Evolutionary conservation across 2,888 invertebrate species (phyloP).

Genomic region (Schizotus pectinicornis): DNA sequence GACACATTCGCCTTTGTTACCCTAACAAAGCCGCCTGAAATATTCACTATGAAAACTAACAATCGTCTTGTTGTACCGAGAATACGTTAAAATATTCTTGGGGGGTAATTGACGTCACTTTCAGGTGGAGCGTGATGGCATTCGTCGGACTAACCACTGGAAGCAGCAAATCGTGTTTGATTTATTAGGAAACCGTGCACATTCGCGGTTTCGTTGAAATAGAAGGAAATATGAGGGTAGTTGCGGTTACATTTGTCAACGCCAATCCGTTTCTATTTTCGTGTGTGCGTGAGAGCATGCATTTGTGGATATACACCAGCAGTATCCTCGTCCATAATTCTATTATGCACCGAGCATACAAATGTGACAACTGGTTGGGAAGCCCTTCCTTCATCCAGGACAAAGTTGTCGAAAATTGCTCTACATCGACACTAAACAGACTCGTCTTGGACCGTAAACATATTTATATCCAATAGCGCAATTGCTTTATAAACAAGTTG

Average conservation of each 20-base stretch:
- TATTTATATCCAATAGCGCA: slow-evolving; percentile 13
- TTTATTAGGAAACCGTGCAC: slow-evolving; percentile 37
- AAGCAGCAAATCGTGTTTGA: slow-evolving; percentile 33
- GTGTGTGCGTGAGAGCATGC: slow-evolving; percentile 29
- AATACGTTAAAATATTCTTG: no score
- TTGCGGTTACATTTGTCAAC: slow-evolving; percentile 42
- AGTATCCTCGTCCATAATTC: background rate
- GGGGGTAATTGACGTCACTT: background rate
- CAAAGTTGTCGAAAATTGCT: slow-evolving; percentile 10
- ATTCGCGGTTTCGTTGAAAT: slow-evolving; percentile 36
- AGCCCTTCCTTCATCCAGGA: background rate
- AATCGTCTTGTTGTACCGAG: slow-evolving; percentile 7
- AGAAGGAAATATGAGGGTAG: slow-evolving; percentile 40
- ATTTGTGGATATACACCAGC: slow-evolving; percentile 4
- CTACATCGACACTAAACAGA: slow-evolving; percentile 15
- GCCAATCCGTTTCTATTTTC: slow-evolving; percentile 37
- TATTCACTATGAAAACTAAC: slow-evolving; percentile 32
- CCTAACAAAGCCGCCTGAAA: slow-evolving; percentile 40
- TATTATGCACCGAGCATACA: background rate
- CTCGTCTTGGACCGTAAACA: slow-evolving; percentile 10
- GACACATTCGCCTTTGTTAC: slow-evolving; percentile 42
- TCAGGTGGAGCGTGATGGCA: slow-evolving; percentile 7
- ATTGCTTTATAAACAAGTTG: slow-evolving; percentile 19
- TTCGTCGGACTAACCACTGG: slow-evolving; percentile 7
- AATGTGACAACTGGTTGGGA: background rate